Evolutionary conservation across 2,797 vertebrate species (phyloP).

Genomic region (Petrocephalus sullivani): DNA sequence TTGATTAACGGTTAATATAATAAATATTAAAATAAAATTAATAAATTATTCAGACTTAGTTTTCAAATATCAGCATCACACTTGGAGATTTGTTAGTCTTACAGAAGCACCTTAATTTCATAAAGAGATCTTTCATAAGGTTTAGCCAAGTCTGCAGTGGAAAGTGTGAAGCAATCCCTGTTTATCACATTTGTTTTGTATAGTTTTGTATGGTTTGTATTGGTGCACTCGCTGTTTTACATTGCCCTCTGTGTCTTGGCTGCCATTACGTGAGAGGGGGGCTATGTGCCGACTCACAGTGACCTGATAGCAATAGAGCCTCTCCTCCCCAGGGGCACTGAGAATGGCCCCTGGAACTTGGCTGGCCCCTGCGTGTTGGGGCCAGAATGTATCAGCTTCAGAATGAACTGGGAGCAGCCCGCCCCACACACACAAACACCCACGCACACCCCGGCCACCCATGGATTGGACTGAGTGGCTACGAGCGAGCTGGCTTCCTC

Average conservation of each 20-base stretch:
- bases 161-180: neutral
- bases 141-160: neutral
- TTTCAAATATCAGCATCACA: neutral
- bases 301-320: neutral
- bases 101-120: neutral
- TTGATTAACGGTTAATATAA: neutral
- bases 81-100: neutral
- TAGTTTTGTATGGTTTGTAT: neutral
- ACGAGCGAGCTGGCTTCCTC: constrained; percentile 9
- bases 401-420: neutral
- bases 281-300: neutral
- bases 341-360: neutral
- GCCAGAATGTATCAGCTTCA: neutral
- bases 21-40: neutral
- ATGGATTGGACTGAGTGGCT: constrained; percentile 42
- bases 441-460: neutral
- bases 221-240: neutral
- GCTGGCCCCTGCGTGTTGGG: neutral
- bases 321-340: neutral
- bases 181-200: neutral
- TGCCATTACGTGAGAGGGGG: neutral
- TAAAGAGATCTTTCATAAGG: neutral
- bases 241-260: neutral
- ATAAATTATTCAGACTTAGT: neutral
- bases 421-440: neutral